Base-by-base conservation (phyloP, 1,140 invertebrate species). In the Capitella teleta region DNA sequence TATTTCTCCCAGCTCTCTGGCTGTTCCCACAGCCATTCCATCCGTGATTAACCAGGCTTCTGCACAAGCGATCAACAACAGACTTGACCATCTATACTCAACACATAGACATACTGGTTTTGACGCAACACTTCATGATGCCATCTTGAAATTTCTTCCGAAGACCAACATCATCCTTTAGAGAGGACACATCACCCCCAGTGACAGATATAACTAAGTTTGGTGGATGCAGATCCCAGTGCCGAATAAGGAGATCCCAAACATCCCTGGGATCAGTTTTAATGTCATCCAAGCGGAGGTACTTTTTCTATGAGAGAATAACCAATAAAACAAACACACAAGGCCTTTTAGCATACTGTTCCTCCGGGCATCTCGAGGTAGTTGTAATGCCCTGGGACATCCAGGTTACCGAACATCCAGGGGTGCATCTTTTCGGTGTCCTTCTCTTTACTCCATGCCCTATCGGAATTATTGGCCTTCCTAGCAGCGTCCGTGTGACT, bases 321-420 rank as follows among this genome's bases (percentile, higher is more conserved):
- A 8, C 30, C 8, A n/a, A 32, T 32, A 32, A 32, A 8, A 32
- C 30, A 32, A 10, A 8, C 30, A 32, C n/a, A 32, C 30, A 32
- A 10, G 30, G 30, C n/a, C 30, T 32, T 8, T n/a, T n/a, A 32
- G 30, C 30, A 16, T 14, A 41, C 38, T 21, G 38, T 14, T 6
- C 38, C 38, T 12, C 38, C 38, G 12, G 38, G 38, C 18, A 19
- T 41, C 38, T 41, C 38, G 6, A 41, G 18, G 23, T 41, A 41
- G 23, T 41, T 41, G 38, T 41, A 41, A 21, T 41, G 38, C 12
- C 38, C 38, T 10, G 38, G 38, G 18, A 41, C 23, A 21, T 41
- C 38, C 8, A 41, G 12, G 18, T 41, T 41, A 21, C 38, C 38
- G 23, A 41, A 41, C 8, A 8, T 41, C 6, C 38, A 41, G 10